Evolutionary conservation across 2,888 invertebrate genomes (phyloP).

Genomic region (Cyclophora albipunctata): DNA sequence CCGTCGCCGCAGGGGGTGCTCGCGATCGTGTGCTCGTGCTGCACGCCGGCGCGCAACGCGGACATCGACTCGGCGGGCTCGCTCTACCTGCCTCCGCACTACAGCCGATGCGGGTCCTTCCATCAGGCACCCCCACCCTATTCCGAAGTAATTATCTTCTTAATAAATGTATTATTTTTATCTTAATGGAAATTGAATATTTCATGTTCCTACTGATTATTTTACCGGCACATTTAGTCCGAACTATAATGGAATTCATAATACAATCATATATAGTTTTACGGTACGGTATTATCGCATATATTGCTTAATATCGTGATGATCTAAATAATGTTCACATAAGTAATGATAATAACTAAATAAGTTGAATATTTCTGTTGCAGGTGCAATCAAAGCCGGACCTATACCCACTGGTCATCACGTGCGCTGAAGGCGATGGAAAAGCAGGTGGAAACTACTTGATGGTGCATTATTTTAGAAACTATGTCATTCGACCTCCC

Average conservation of each 20-base stretch:
- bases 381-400: conserved; percentile 91
- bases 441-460: conserved; percentile 84
- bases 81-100: conserved; percentile 88
- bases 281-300: too few species aligned
- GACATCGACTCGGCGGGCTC: conserved; percentile 87
- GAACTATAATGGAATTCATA: too few species aligned
- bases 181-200: conserved; percentile 5
- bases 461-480: conserved; percentile 86
- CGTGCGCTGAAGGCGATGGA: conserved; percentile 82
- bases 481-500: conserved; percentile 84
- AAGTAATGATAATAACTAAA: too few species aligned
- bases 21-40: conserved; percentile 42
- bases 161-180: conserved; percentile 18
- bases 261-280: too few species aligned
- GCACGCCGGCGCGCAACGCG: conserved; percentile 68
- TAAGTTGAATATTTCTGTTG: neutral
- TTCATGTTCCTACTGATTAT: neutral
- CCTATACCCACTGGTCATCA: conserved; percentile 88
- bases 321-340: too few species aligned
- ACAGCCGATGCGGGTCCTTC: conserved; percentile 88
- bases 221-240: too few species aligned
- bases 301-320: too few species aligned
- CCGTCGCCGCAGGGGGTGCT: conserved; percentile 14
- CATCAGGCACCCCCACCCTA: conserved; percentile 90
- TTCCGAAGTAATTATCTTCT: conserved; percentile 78